These are phyloP conservation scores for Macrotis lagotis DNA, from an alignment of 2,113 vertebrate genomes.

Conservation along the genomic window DNA sequence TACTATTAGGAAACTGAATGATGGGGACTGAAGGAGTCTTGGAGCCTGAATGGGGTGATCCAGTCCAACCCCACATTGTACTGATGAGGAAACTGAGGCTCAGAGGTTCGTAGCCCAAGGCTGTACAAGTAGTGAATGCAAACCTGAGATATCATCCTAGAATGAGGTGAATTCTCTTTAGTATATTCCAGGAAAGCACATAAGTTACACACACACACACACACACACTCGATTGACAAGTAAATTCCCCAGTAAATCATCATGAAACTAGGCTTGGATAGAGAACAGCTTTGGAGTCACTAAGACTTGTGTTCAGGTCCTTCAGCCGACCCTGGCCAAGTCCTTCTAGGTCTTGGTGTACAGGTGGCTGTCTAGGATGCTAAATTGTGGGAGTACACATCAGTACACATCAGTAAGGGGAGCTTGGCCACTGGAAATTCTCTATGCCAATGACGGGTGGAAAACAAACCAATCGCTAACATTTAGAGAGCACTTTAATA, in stretches of 20 bases:
- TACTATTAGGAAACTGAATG: background rate
- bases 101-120: background rate
- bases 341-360: background rate
- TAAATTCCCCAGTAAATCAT: background rate
- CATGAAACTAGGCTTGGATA: background rate
- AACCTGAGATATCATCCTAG: background rate
- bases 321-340: background rate
- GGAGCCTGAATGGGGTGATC: background rate
- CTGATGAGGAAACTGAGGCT: background rate
- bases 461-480: background rate
- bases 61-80: background rate
- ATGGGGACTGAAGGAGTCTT: too few relatives aligned
- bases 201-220: background rate
- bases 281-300: background rate
- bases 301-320: too few relatives aligned
- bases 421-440: background rate
- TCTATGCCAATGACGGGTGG: background rate
- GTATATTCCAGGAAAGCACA: background rate
- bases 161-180: background rate
- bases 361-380: too few relatives aligned
- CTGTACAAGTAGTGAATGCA: background rate
- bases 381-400: background rate
- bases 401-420: background rate
- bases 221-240: background rate
- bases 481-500: background rate